phyloP scores from a whole-genome alignment of 2,113 vertebrate species.

The Lycaon pictus region DNA sequence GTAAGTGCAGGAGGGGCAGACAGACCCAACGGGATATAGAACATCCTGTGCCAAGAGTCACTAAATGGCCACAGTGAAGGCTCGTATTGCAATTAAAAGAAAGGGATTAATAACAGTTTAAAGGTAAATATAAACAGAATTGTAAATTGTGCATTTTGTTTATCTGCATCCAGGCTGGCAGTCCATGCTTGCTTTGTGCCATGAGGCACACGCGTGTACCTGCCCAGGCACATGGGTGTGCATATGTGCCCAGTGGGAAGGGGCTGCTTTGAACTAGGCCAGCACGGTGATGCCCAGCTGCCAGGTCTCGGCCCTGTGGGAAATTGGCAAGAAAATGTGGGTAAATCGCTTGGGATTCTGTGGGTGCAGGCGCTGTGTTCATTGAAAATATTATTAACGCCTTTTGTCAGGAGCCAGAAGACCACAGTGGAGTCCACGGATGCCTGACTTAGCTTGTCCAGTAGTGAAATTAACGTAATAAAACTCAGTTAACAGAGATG shows the following conservation, averaged over 20 bases:
- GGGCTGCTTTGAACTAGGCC: neutral
- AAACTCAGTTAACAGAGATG: constrained; percentile 68
- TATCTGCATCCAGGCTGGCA: neutral
- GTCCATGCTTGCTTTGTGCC: neutral
- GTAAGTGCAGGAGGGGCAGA: neutral
- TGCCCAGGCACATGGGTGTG: neutral
- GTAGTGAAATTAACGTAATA: constrained; percentile 69
- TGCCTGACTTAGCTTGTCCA: constrained; percentile 78
- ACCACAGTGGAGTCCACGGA: neutral
- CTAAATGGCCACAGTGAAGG: neutral
- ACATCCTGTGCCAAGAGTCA: neutral
- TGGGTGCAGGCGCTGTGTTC: neutral
- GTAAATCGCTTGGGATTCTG: constrained; percentile 56
- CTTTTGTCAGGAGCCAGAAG: constrained; percentile 78
- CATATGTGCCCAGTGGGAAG: neutral
- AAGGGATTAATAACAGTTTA: neutral
- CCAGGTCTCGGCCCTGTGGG: constrained; percentile 8
- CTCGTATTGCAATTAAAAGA: neutral
- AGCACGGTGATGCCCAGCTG: neutral
- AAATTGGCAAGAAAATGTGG: neutral
- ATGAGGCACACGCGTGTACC: rapidly evolving
- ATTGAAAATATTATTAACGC: constrained; percentile 58
- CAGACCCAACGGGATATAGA: rapidly evolving
- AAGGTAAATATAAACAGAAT: neutral
- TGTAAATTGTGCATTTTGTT: neutral